Base-by-base conservation (phyloP, 2,888 invertebrate genomes). In the Netelia inedita region DNA sequence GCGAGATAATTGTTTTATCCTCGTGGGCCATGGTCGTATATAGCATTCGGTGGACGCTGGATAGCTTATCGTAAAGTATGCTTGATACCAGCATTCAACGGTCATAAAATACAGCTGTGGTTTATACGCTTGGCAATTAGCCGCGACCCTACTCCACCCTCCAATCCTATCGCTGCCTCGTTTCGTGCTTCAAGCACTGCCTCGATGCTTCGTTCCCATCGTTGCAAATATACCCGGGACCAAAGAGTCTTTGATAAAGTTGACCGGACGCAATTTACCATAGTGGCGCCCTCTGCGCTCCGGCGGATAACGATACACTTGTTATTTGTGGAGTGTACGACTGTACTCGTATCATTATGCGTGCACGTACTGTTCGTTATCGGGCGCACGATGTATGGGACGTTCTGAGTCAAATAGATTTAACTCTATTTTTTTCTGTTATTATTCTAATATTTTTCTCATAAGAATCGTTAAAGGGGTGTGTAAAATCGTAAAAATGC, bases 191-290 rank as follows among this genome's bases (percentile, higher is more conserved):
- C 53, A 19, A 66, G 28, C 57, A 19, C 57, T 61, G 80, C 16
- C 57, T 53, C 14, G 59, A 69, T 68, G 50, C 50, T 46, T 72
- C 75, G 50, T 21, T 76, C 66, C 63, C 35, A 28, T 50, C 41
- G 66, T 41, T 59, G 75, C 71, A 71, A 83, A 71, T 75, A 41
- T 65, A 55, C 69, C 57, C 41, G n/a, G 41, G 41, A 23, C 72
- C 41, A 43, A 75, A 75, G 71, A 71, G 79, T 71, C 63, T 83
- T 59, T 75, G 83, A 83, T 83, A 83, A 79, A 79, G 83, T 79
- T 79, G 68, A 79, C 74, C 75, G 57, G 41, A 69, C 35, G 19
- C 65, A 75, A 83, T 83, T 75, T 79, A 75, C 50, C 71, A 61
- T 41, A 71, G 55, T 28, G n/a, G 23, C 65, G 50, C 11, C 35